phyloP scores from a whole-genome alignment of 2,797 vertebrate species.

The Muscicapa comitata region DNA sequence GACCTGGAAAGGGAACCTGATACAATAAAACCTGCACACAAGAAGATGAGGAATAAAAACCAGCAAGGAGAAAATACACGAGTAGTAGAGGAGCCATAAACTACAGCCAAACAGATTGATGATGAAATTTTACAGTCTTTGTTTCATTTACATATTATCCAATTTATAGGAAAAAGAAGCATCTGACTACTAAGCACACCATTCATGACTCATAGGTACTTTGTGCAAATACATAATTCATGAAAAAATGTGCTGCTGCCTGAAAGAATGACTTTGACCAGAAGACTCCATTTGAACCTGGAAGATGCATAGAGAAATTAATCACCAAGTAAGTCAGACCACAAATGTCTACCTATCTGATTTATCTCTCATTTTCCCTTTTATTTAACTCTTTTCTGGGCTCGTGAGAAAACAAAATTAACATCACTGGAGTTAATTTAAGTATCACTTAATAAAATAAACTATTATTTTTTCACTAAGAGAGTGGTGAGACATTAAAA shows the following conservation, averaged over 20 bases:
- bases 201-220: background rate
- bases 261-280: background rate
- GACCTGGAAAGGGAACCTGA: background rate
- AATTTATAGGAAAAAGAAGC: background rate
- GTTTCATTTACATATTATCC: conserved; percentile 15
- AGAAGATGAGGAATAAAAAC: background rate
- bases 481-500: background rate
- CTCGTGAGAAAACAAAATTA: background rate
- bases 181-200: background rate
- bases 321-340: background rate
- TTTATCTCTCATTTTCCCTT: background rate
- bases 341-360: background rate
- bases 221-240: background rate
- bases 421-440: background rate
- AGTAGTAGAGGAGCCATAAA: background rate
- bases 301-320: conserved; percentile 1
- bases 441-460: background rate
- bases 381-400: background rate
- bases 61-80: background rate
- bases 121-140: background rate
- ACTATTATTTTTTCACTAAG: background rate
- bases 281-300: background rate
- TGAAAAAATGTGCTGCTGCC: background rate
- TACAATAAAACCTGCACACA: background rate
- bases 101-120: background rate